Percentiles rank a stretch among this genome's conserved stretches.
Conservation (phyloP, 2,888 invertebrate genomes). For the Acleris laterana region DNA sequence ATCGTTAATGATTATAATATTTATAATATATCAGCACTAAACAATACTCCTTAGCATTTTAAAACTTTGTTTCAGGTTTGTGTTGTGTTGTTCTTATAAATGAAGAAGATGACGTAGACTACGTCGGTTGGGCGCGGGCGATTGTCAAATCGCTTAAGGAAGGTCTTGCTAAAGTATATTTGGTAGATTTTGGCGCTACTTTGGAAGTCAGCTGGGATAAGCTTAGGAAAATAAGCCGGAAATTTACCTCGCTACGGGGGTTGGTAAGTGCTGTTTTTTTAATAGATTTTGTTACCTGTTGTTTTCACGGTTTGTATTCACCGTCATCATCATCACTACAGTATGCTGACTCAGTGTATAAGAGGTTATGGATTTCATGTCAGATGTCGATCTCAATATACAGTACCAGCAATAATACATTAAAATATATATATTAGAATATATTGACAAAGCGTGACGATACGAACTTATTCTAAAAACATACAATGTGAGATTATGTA, state of each 20-base stretch:
- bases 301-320: too few species aligned
- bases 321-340: too few species aligned
- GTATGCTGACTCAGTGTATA: too few species aligned
- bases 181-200: conserved; percentile 6
- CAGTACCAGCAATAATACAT: too few species aligned
- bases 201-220: conserved; percentile 1
- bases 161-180: neutral
- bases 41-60: neutral
- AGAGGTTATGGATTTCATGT: too few species aligned
- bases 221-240: neutral
- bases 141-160: neutral
- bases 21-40: too few species aligned
- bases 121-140: conserved; percentile 9
- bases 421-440: too few species aligned
- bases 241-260: neutral
- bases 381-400: too few species aligned
- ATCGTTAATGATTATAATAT: too few species aligned
- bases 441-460: too few species aligned
- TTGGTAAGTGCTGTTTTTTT: conserved; percentile 3
- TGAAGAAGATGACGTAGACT: neutral
- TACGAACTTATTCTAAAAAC: too few species aligned
- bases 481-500: too few species aligned
- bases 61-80: conserved; percentile 13
- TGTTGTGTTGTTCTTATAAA: conserved; percentile 8
- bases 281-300: neutral